Evolutionary conservation across 1,140 invertebrate genomes (phyloP).

Genomic region (Macrotrachela quadricornifera): DNA sequence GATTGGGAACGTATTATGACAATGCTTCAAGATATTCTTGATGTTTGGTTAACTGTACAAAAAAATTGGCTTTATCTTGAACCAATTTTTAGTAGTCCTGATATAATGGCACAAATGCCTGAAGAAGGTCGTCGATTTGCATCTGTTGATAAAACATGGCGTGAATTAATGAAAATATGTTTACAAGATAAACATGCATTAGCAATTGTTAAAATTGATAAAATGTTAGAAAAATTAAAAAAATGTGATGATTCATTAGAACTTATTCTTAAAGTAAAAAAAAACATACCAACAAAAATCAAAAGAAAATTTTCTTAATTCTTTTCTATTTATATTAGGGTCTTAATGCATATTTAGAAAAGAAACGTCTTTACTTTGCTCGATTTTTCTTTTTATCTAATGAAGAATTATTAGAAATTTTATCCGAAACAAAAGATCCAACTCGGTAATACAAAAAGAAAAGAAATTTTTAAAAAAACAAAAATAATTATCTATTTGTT

Average conservation of each 20-base stretch:
- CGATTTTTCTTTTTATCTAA: conserved; percentile 92
- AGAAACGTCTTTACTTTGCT: conserved; percentile 77
- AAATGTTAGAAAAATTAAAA: conserved; percentile 64
- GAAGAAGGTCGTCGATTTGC: conserved; percentile 53
- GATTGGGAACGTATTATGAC: conserved; percentile 74
- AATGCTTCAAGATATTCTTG: conserved; percentile 73
- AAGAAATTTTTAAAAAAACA: too few species aligned
- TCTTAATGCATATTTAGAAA: conserved; percentile 79
- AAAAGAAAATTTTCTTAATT: too few species aligned
- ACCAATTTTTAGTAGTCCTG: conserved; percentile 86
- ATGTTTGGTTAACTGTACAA: conserved; percentile 87
- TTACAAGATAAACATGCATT: conserved; percentile 54
- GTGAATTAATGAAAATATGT: conserved; percentile 40
- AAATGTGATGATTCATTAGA: conserved; percentile 69
- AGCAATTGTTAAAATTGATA: conserved; percentile 64
- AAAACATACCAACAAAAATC: too few species aligned
- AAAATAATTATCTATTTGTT: too few species aligned
- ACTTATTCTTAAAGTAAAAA: conserved; percentile 49
- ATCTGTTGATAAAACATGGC: conserved; percentile 42
- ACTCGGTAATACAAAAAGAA: conserved; percentile 34
- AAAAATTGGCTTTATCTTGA: conserved; percentile 89
- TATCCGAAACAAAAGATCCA: conserved; percentile 88
- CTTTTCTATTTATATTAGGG: too few species aligned
- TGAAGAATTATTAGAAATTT: conserved; percentile 77
- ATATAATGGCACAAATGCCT: conserved; percentile 88